Evolutionary conservation across 1,140 invertebrate genomes (phyloP), one percentile per base, ranked within the genome.

Genomic region (Calycopis cecrops): DNA sequence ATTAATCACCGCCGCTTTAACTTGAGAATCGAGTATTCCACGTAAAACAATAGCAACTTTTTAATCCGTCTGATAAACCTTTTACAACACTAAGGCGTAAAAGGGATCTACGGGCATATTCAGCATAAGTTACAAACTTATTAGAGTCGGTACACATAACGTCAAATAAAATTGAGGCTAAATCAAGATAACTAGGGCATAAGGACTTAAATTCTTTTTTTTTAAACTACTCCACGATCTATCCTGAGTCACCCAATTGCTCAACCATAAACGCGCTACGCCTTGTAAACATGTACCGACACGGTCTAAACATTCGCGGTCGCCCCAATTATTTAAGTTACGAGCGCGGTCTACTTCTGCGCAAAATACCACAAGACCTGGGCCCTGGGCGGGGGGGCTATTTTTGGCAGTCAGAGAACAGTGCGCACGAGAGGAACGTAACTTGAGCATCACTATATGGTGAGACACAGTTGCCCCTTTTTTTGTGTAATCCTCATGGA

Each of bases 1-100:
- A n/a, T 68, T 68, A 12, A 57, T 40, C 9, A 62, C 59, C 0
- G 58, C 55, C 2, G 65, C 65, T 9, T 57, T 55, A n/a, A 64
- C 33, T 42, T 68, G 62, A 9, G 62, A 35, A 52, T 56, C 57
- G 9, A 9, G 34, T n/a, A 65, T 57, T 9, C 63, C 59, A 9
- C 54, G 55, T 33, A 60, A 53, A 4, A 65, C 34, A 2, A 65
- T 62, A 9, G 21, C 12, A 14, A 42, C 35, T n/a, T 9, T 38
- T 62, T 7, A 62, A 38, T 4, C 60, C 60, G 1, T 60, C 50
- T 12, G n/a, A n/a, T n/a, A n/a, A n/a, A n/a, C n/a, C n/a, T n/a
- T n/a, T n/a, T n/a, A n/a, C n/a, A n/a, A n/a, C 49, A 9, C 48
- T n/a, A 3, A 65, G 12, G 6, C 60, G 53, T 16, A 65, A 55